phyloP scores from a whole-genome alignment of 2,888 invertebrate species.

The Idaea dimidiata region DNA sequence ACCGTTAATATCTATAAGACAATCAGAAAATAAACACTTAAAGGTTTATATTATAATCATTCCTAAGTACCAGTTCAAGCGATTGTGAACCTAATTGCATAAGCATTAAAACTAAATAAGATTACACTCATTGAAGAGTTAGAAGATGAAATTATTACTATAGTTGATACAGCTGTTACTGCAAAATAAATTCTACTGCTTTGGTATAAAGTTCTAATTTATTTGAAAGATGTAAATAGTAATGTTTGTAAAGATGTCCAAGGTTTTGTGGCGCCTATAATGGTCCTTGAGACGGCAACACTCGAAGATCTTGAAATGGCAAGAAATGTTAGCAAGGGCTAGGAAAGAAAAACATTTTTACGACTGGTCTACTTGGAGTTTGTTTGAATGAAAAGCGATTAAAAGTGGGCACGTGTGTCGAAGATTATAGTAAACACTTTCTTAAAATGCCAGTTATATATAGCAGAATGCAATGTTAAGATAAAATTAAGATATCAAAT shows the following conservation, averaged over 20 bases:
- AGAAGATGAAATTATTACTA: background rate
- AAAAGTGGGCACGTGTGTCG: background rate
- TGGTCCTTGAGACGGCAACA: slow-evolving; percentile 57
- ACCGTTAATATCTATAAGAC: background rate
- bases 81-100: no score
- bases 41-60: no score
- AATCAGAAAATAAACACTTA: slow-evolving; percentile 1
- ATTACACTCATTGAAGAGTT: background rate
- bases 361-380: background rate
- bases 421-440: background rate
- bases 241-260: slow-evolving; percentile 30
- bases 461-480: background rate
- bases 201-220: slow-evolving; percentile 9
- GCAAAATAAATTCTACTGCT: slow-evolving; percentile 5
- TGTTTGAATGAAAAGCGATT: background rate
- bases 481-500: background rate
- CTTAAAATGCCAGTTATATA: background rate
- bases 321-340: slow-evolving; percentile 39
- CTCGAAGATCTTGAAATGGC: slow-evolving; percentile 40
- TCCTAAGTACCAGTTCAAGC: no score
- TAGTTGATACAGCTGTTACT: slow-evolving; percentile 6
- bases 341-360: slow-evolving; percentile 31
- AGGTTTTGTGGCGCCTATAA: slow-evolving; percentile 62
- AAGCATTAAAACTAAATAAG: no score
- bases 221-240: background rate